Percentiles rank a stretch among this genome's conserved stretches.
These are phyloP conservation scores for Hydropsyche betteni DNA, from an alignment of 2,888 invertebrate species.

Conservation along the genomic window DNA sequence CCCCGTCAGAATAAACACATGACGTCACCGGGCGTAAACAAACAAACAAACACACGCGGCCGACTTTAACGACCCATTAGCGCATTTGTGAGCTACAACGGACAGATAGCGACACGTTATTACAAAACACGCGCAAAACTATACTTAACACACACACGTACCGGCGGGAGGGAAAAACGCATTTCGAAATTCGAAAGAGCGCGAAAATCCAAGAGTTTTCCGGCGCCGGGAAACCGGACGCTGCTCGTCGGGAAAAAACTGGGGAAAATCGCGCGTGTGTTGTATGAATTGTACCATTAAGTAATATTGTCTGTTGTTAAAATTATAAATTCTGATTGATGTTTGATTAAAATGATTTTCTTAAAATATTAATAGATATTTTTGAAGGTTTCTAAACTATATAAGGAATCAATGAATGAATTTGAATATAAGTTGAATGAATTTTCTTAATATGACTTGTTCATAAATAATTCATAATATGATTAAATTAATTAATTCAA, in stretches of 20 bases:
- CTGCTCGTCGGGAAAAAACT: not conserved
- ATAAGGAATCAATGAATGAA: too few relatives aligned
- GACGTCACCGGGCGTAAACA: constrained; percentile 69
- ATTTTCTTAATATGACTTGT: too few relatives aligned
- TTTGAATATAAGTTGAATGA: too few relatives aligned
- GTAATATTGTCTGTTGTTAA: too few relatives aligned
- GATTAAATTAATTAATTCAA: too few relatives aligned
- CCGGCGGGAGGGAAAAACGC: not conserved
- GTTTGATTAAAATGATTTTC: too few relatives aligned
- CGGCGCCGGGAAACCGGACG: not conserved
- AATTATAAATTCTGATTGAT: too few relatives aligned
- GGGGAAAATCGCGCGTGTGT: constrained; percentile 18
- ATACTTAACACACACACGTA: constrained; percentile 1
- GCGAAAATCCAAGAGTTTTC: constrained; percentile 1
- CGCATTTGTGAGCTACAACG: constrained; percentile 58
- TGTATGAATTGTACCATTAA: too few relatives aligned
- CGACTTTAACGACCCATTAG: constrained; percentile 52
- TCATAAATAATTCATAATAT: too few relatives aligned
- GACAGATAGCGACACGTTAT: constrained; percentile 41
- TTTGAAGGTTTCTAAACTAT: too few relatives aligned
- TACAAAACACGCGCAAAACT: constrained; percentile 13
- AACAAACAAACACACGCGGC: constrained; percentile 70
- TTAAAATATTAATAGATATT: too few relatives aligned
- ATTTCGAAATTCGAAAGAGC: constrained; percentile 1
- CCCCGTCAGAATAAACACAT: constrained; percentile 65